Evolutionary conservation across 1,140 invertebrate genomes (phyloP).

Genomic region (Ectropis grisescens): DNA sequence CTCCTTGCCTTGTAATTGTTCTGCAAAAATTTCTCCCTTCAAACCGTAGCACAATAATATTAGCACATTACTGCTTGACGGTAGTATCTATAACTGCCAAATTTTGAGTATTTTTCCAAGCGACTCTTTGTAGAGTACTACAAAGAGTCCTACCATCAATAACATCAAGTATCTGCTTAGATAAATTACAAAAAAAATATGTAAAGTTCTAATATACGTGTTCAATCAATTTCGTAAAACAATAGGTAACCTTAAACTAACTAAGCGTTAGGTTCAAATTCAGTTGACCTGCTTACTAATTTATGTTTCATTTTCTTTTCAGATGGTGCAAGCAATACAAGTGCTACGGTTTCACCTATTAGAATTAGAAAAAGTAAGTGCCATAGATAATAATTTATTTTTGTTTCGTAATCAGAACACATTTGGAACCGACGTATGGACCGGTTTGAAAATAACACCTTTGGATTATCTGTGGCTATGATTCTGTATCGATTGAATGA

Average conservation of each 20-base stretch:
- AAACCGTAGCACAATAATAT: no score
- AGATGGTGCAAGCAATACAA: constrained; percentile 99
- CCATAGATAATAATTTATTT: no score
- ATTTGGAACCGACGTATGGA: constrained; percentile 35
- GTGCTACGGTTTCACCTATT: constrained; percentile 99
- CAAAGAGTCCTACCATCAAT: constrained; percentile 2
- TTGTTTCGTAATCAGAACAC: constrained; percentile 35
- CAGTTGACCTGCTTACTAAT: constrained; percentile 1
- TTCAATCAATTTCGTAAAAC: no score
- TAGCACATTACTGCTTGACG: no score
- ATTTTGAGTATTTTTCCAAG: no score
- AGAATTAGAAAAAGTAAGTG: constrained; percentile 99
- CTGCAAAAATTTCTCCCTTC: no score
- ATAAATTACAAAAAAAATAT: constrained; percentile 5
- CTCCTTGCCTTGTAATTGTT: no score
- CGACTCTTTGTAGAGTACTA: no score
- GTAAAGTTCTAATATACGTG: constrained; percentile 4
- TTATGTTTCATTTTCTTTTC: constrained; percentile 72
- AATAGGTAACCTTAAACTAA: no score
- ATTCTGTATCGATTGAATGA: no score
- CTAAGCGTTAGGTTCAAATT: no score
- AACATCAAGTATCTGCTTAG: constrained; percentile 6
- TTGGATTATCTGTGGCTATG: constrained; percentile 48
- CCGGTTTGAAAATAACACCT: constrained; percentile 45
- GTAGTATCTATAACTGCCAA: no score